Percentiles rank a stretch among this genome's conserved stretches.
Conservation (phyloP, 2,888 invertebrate species). For the Tryphoninae sp. region DNA sequence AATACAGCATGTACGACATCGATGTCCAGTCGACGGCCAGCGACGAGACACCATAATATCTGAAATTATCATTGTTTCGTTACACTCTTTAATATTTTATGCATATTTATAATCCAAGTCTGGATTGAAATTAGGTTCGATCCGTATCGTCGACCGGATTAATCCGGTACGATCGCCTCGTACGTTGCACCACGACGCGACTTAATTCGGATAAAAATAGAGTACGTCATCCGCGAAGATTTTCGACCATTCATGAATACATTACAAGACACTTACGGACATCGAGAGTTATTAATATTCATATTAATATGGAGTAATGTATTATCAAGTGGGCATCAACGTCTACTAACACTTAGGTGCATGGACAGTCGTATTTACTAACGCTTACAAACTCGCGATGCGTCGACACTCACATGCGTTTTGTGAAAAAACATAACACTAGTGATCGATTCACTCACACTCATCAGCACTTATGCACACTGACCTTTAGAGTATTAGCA, state of each 20-base stretch:
- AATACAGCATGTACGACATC: constrained; percentile 86
- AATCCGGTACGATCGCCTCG: background rate
- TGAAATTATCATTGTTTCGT: constrained; percentile 50
- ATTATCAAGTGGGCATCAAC: background rate
- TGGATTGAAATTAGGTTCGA: constrained; percentile 44
- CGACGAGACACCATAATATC: constrained; percentile 80
- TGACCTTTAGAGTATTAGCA: background rate
- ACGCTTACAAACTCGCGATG: background rate
- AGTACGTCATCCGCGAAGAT: background rate
- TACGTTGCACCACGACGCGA: background rate
- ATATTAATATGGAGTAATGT: background rate
- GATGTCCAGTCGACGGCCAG: constrained; percentile 85
- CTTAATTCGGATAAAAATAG: background rate
- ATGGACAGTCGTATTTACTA: background rate
- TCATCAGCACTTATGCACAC: no score
- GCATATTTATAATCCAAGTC: background rate
- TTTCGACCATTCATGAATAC: no score
- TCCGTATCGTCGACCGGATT: constrained; percentile 12
- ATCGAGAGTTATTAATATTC: background rate
- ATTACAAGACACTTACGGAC: no score
- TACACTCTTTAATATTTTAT: constrained; percentile 26
- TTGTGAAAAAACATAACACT: no score
- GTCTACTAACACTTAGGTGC: background rate
- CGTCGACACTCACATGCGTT: no score
- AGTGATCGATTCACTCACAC: no score